A percentile compares a stretch with the other conserved stretches of the same genome.
Evolutionary conservation across 1,140 invertebrate species (phyloP).

Genomic region (Colletes latitarsis): DNA sequence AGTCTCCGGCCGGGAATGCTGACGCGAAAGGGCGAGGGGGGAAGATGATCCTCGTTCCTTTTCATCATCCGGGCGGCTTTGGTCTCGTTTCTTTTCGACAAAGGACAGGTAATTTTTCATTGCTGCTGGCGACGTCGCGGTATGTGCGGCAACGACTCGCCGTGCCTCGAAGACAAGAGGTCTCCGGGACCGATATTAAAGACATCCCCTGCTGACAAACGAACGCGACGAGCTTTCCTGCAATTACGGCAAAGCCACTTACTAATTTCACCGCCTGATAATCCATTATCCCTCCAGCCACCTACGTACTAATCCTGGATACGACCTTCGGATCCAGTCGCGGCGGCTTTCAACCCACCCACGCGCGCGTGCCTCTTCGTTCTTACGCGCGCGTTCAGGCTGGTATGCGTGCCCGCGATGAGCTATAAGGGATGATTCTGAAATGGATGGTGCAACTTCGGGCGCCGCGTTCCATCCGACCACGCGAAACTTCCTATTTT

Average conservation of each 20-base stretch:
- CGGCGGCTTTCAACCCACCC: not conserved
- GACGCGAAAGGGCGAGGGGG: not conserved
- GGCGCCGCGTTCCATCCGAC: not conserved
- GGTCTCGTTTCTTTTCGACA: constrained; percentile 48
- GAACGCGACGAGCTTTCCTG: constrained; percentile 51
- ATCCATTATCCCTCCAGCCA: constrained; percentile 63
- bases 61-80: constrained; percentile 42
- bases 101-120: constrained; percentile 57
- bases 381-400: too few relatives aligned
- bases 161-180: not conserved
- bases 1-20: constrained; percentile 16
- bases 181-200: constrained; percentile 41
- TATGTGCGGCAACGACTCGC: constrained; percentile 32
- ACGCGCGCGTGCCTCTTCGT: not conserved
- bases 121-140: constrained; percentile 45
- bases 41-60: constrained; percentile 43
- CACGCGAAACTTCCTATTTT: too few relatives aligned
- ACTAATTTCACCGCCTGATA: constrained; percentile 66
- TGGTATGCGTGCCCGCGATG: not conserved
- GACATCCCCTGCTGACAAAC: constrained; percentile 62
- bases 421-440: not conserved
- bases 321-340: constrained; percentile 39
- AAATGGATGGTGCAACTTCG: constrained; percentile 2
- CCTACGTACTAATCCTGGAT: constrained; percentile 53
- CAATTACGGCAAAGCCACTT: constrained; percentile 72